Percentiles rank a stretch among this genome's conserved stretches.
Evolutionary conservation across 2,113 vertebrate genomes (phyloP).

Genomic region (Odontesthes bonariensis): DNA sequence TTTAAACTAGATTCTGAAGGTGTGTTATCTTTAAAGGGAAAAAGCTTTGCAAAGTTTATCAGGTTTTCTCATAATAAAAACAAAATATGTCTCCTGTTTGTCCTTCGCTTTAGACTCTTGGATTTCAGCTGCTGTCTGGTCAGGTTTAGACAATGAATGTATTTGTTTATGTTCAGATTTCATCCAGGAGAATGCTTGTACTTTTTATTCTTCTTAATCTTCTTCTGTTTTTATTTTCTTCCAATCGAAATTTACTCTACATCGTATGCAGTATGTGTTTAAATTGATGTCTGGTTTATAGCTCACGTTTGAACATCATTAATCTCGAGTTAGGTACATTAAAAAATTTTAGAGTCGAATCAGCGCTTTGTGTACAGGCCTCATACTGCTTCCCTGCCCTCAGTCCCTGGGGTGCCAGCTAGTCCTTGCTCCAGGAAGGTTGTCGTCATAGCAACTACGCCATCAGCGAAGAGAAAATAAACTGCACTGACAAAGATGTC

Average conservation of each 20-base stretch:
- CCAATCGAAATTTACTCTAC: no score
- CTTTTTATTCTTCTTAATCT: no score
- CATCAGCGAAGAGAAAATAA: conserved; percentile 63
- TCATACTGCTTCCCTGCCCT: conserved; percentile 12
- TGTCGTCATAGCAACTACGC: conserved; percentile 84
- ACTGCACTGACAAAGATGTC: conserved; percentile 59
- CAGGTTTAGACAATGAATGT: no score
- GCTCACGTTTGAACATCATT: background rate
- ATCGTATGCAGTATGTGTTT: background rate
- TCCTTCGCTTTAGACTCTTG: no score
- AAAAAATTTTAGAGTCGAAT: conserved; percentile 5
- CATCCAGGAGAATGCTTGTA: no score
- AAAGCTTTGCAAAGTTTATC: no score
- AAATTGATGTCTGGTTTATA: background rate
- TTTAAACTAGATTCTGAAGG: background rate
- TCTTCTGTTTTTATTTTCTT: no score
- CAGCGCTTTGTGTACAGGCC: conserved; percentile 28
- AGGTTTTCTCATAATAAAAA: no score
- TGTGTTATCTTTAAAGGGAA: background rate
- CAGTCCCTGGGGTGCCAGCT: conserved; percentile 70
- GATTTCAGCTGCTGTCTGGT: no score
- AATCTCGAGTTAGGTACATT: background rate
- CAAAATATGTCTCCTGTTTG: no score
- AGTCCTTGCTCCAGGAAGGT: conserved; percentile 76
- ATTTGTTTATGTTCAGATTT: no score